phyloP scores from a whole-genome alignment of 2,888 invertebrate species.

The Cheiracanthium punctorium region DNA sequence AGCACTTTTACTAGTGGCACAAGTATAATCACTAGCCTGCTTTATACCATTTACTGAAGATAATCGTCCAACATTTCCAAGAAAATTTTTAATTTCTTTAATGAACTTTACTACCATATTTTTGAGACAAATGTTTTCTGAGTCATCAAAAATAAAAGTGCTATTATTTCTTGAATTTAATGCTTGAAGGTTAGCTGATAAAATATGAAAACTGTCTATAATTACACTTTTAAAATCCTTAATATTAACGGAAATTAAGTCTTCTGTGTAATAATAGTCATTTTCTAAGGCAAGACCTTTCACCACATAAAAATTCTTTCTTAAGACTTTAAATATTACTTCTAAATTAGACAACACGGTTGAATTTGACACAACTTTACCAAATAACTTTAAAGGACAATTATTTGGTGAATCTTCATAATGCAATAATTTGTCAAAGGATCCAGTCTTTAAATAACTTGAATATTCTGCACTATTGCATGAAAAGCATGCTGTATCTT shows the following conservation, averaged over 20 bases:
- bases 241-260: background rate
- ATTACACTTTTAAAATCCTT: constrained; percentile 10
- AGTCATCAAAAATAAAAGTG: too few relatives aligned
- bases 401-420: background rate
- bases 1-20: constrained; percentile 17
- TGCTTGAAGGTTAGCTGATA: constrained; percentile 7
- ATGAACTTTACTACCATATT: background rate
- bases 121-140: background rate
- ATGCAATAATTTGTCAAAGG: background rate
- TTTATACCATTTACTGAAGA: constrained; percentile 18
- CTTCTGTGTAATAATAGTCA: background rate
- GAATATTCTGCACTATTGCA: constrained; percentile 11
- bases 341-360: background rate
- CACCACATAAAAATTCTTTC: constrained; percentile 20
- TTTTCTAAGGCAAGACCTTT: constrained; percentile 24
- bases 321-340: constrained; percentile 24
- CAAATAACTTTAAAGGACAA: background rate
- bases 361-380: background rate
- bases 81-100: constrained; percentile 37
- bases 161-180: background rate
- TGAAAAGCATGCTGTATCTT: constrained; percentile 30
- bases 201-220: background rate
- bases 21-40: constrained; percentile 11
- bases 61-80: constrained; percentile 44
- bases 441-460: constrained; percentile 27